Conservation (phyloP, 2,797 vertebrate species). For the Mustela erminea region DNA sequence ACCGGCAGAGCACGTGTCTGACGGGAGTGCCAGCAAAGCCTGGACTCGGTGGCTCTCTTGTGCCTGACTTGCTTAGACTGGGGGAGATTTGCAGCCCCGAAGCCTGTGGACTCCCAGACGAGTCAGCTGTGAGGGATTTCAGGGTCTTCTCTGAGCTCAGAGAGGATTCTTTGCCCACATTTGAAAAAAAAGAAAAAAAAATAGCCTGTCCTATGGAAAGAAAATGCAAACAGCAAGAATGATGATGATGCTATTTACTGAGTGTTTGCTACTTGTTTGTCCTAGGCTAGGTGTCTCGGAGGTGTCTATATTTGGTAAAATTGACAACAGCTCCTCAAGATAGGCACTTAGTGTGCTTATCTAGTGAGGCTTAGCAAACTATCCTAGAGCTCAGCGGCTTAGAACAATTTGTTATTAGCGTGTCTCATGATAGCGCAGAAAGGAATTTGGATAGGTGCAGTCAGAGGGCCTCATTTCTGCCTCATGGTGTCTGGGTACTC, state of each 20-base stretch:
- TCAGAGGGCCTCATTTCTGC: background rate
- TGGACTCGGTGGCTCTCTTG: background rate
- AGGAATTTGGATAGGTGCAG: background rate
- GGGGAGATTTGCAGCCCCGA: background rate
- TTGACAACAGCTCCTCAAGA: background rate
- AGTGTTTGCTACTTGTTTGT: fast-evolving
- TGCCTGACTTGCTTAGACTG: background rate
- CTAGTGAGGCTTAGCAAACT: background rate
- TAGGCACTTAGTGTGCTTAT: background rate
- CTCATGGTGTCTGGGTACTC: background rate
- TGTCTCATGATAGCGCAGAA: background rate
- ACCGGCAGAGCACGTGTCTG: too few relatives aligned
- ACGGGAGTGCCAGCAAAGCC: background rate
- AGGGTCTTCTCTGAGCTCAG: background rate
- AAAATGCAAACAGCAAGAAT: background rate
- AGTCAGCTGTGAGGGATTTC: slow-evolving; percentile 41
- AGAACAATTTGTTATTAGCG: background rate
- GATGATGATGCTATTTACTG: background rate
- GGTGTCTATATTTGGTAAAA: background rate
- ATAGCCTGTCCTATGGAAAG: background rate
- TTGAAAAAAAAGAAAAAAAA: background rate
- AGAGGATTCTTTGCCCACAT: background rate
- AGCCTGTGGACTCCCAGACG: background rate
- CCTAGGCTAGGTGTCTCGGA: background rate
- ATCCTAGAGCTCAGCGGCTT: background rate